A percentile compares a stretch with the other conserved stretches of the same genome.
Evolutionary conservation across 2,113 vertebrate species (phyloP).

Genomic region (Theristicus caerulescens): DNA sequence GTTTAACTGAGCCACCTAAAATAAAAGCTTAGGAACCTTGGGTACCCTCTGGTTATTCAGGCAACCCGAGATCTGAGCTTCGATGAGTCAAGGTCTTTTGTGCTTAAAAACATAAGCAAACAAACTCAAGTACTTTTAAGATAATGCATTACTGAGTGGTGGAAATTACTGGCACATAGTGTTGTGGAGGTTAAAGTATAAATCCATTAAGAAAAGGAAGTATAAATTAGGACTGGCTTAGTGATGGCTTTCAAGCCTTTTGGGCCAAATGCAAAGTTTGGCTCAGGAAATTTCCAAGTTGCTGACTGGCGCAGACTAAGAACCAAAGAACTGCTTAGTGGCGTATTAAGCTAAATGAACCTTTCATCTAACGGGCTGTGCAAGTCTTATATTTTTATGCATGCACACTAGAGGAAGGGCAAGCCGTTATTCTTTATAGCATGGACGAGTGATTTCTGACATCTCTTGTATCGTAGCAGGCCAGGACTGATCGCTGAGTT

Average conservation of each 20-base stretch:
- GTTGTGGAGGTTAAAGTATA: neutral
- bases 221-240: neutral
- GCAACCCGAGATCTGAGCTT: neutral
- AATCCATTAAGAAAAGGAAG: neutral
- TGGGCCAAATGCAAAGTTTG: neutral
- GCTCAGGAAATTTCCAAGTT: neutral
- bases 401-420: neutral
- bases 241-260: neutral
- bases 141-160: neutral
- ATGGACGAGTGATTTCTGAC: neutral
- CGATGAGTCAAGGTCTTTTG: neutral
- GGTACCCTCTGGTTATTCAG: neutral
- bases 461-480: neutral
- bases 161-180: neutral
- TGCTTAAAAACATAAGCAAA: neutral
- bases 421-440: neutral
- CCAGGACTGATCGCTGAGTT: neutral
- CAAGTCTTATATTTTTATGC: neutral
- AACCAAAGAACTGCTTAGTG: neutral
- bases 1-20: neutral
- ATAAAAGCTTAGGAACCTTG: neutral
- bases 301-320: neutral
- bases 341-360: neutral
- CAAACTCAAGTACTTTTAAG: neutral
- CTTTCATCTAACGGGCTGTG: neutral